phyloP scores from a whole-genome alignment of 92 coral and sea anemone species.

The Desmophyllum pertusum region DNA sequence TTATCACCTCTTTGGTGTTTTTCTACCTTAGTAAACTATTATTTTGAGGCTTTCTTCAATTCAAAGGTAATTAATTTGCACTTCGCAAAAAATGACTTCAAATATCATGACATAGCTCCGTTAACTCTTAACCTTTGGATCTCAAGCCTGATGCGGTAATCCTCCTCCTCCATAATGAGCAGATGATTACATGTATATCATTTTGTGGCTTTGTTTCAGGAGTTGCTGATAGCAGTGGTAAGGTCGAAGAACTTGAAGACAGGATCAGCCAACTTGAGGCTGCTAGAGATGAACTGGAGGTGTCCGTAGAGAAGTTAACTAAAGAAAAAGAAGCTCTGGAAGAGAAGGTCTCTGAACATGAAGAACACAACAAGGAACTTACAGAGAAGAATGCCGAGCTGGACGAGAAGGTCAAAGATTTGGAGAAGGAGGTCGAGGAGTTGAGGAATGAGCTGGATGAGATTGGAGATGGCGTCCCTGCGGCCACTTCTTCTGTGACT shows the following conservation, averaged over 20 bases:
- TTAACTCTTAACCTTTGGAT: no score
- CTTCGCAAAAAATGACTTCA: no score
- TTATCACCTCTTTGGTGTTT: no score
- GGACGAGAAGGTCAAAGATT: conserved; percentile 60
- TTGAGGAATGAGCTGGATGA: conserved; percentile 79
- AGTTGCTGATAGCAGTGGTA: conserved; percentile 65
- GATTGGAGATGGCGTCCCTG: conserved; percentile 66
- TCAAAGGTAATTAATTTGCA: no score
- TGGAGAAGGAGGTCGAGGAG: conserved; percentile 77
- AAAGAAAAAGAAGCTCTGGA: conserved; percentile 74
- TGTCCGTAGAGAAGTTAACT: conserved; percentile 72
- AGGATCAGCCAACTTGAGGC: conserved; percentile 77
- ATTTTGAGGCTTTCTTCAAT: no score
- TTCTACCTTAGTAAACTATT: no score
- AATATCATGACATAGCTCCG: no score
- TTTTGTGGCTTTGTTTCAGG: conserved; percentile 48
- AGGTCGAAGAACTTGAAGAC: conserved; percentile 94
- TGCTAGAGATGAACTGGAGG: conserved; percentile 79
- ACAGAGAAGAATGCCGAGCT: conserved; percentile 64
- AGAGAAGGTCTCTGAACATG: conserved; percentile 65
- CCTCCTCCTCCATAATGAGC: no score
- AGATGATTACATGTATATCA: not conserved
- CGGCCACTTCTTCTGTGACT: conserved; percentile 50
- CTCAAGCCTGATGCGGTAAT: no score
- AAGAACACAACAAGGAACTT: conserved; percentile 54